Evolutionary conservation across 1,140 invertebrate genomes (phyloP).

Genomic region (Dendrolimus punctatus): DNA sequence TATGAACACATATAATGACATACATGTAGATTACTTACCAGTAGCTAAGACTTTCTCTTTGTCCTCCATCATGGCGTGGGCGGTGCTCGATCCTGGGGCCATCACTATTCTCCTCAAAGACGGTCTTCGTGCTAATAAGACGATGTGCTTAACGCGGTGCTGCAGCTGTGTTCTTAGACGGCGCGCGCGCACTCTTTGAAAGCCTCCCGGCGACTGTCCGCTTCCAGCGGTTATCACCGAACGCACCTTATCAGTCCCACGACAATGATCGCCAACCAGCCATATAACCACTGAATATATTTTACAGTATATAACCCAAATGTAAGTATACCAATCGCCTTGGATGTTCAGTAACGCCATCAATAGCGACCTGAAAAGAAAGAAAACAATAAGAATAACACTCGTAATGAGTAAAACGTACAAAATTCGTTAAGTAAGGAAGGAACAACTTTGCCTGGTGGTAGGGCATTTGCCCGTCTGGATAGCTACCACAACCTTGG

Average conservation of each 20-base stretch:
- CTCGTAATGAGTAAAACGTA: no score
- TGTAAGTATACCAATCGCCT: constrained; percentile 57
- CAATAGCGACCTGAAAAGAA: constrained; percentile 59
- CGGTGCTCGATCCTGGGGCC: constrained; percentile 62
- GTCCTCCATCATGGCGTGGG: constrained; percentile 65
- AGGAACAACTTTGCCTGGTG: no score
- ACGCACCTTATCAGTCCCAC: constrained; percentile 57
- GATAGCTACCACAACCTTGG: no score
- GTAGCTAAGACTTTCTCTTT: constrained; percentile 58
- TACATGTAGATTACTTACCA: constrained; percentile 31
- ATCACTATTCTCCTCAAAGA: constrained; percentile 59
- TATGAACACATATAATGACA: no score
- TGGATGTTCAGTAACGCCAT: constrained; percentile 61
- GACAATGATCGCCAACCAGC: constrained; percentile 62
- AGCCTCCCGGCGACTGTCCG: constrained; percentile 51
- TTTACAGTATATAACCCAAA: constrained; percentile 62
- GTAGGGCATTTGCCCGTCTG: no score
- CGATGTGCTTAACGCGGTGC: constrained; percentile 44
- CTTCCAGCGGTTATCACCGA: constrained; percentile 53
- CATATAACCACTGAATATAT: constrained; percentile 60
- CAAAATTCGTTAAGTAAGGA: no score
- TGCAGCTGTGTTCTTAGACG: constrained; percentile 39
- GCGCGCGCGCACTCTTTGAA: constrained; percentile 63
- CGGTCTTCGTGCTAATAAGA: constrained; percentile 55
- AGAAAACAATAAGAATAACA: no score